Percentiles rank a stretch among this genome's conserved stretches.
Evolutionary conservation across 2,888 invertebrate species (phyloP).

Genomic region (Dromius quadrimaculatus): DNA sequence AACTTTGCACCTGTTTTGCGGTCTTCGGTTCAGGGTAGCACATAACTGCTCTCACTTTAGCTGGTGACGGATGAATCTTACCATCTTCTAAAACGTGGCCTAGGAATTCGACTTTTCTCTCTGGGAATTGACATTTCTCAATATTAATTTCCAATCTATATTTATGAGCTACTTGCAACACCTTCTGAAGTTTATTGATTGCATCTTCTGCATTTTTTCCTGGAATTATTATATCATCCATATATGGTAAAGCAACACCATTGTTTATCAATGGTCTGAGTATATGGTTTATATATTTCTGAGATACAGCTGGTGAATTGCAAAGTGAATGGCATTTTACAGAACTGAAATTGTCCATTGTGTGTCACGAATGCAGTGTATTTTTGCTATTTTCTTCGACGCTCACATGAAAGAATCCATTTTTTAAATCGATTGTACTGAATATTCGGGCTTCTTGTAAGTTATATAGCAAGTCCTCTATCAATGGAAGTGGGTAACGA

Average conservation of each 20-base stretch:
- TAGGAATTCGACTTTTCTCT: constrained; percentile 39
- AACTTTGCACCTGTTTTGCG: neutral
- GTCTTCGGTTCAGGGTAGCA: neutral
- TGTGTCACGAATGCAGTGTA: too few relatives aligned
- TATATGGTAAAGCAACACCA: constrained; percentile 54
- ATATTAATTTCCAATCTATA: constrained; percentile 59
- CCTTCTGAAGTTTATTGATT: constrained; percentile 57
- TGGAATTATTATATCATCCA: constrained; percentile 58
- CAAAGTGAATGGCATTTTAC: too few relatives aligned
- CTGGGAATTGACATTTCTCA: constrained; percentile 62
- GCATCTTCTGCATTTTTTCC: constrained; percentile 55
- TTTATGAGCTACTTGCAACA: constrained; percentile 55
- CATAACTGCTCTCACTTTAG: neutral
- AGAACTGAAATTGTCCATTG: too few relatives aligned
- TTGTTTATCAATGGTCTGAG: too few relatives aligned
- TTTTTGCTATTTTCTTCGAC: too few relatives aligned
- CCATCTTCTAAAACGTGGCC: neutral
- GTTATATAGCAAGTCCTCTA: too few relatives aligned
- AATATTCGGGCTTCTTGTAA: too few relatives aligned
- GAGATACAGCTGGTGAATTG: too few relatives aligned
- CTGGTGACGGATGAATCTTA: constrained; percentile 41
- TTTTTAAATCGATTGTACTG: too few relatives aligned
- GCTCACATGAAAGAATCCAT: too few relatives aligned
- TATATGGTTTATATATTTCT: too few relatives aligned
- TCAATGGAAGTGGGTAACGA: too few relatives aligned